Evolutionary conservation across 2,113 vertebrate species (phyloP).

Genomic region (Pseudolaguvia tuberculata): DNA sequence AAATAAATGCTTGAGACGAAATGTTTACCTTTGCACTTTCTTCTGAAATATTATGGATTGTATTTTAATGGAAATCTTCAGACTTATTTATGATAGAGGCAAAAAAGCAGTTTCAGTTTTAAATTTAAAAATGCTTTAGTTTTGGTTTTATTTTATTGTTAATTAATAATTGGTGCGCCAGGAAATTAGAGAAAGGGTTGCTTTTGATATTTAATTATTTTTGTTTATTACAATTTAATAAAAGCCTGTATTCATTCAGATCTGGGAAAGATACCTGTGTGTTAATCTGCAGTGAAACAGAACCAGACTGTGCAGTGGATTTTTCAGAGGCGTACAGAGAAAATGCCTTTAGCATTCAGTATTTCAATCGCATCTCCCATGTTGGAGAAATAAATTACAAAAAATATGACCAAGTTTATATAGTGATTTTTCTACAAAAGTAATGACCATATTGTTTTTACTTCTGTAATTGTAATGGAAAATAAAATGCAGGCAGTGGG

Average conservation of each 20-base stretch:
- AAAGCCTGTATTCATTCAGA: constrained; percentile 55
- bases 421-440: constrained; percentile 40
- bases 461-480: background rate
- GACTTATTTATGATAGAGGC: background rate
- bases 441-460: background rate
- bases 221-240: constrained; percentile 67
- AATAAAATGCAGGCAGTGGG: background rate
- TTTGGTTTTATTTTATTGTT: no score
- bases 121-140: constrained; percentile 20
- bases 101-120: background rate
- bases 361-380: constrained; percentile 47
- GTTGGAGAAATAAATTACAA: constrained; percentile 61
- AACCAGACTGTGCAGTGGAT: constrained; percentile 65
- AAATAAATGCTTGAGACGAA: constrained; percentile 50
- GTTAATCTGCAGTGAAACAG: constrained; percentile 51
- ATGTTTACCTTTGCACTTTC: constrained; percentile 1
- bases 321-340: constrained; percentile 57
- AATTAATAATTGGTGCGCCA: constrained; percentile 41
- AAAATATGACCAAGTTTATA: no score
- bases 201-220: constrained; percentile 48
- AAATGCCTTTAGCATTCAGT: constrained; percentile 56
- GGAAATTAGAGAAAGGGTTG: constrained; percentile 56
- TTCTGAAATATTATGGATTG: background rate
- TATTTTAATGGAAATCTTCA: background rate
- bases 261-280: constrained; percentile 74